Base-by-base conservation (phyloP, 2,888 invertebrate species). In the Andrena bicolor region DNA sequence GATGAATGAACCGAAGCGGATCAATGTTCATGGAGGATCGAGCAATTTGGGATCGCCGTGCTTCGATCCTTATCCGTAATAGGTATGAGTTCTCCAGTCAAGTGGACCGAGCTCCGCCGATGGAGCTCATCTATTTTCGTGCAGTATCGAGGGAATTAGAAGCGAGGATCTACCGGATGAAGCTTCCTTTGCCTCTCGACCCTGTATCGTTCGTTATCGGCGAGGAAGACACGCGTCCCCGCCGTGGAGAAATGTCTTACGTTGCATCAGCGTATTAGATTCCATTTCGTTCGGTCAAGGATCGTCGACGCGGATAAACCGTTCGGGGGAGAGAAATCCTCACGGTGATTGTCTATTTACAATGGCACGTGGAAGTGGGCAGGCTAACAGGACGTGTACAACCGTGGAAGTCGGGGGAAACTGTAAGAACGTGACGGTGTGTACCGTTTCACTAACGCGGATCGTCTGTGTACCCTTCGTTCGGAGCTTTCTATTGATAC, bases 101-200 rank as follows among this genome's bases (percentile, higher is more conserved):
- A 35, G n/a, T n/a, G 66, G 48, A 23, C 26, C 26, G 35, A 51
- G 51, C 73, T 77, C 41, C 58, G 16, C 76, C 26, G 64, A 51
- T 73, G 61, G 61, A 32, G 53, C 61, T 82, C 80, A 76, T 82
- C 82, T 78, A 76, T 86, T 84, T 80, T 75, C 58, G 35, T 28
- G 74, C 28, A 48, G 68, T 51, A 58, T 26, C 80, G 53, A 65
- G 82, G 74, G 86, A 84, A 80, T 87, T 82, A 76, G 76, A 56
- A 56, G 66, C 16, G 51, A 63, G 49, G 68, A 53, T 28, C 60
- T 16, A 20, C 41, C 48, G 28, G 23, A 53, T 66, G n/a, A 8
- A 58, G 48, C 60, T 72, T 51, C 41, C 71, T 65, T 56, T 51
- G 23, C 58, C 56, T 51, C 63, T 76, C 76, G 66, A 76, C 51